Evolutionary conservation across 1,140 invertebrate genomes (phyloP).

Genomic region (Nasonia longicornis): DNA sequence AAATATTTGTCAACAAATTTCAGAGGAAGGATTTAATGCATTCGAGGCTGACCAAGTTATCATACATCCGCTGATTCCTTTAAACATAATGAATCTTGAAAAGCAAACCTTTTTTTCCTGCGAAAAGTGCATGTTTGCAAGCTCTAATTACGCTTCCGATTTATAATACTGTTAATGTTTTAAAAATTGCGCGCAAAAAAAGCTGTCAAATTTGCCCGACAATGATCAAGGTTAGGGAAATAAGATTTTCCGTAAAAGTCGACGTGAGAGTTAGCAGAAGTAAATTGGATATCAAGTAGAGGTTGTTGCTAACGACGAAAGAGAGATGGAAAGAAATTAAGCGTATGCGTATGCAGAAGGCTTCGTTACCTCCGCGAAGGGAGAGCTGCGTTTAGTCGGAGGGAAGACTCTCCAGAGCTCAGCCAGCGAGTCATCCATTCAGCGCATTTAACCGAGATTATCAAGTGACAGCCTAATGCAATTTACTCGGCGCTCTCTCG

Average conservation of each 20-base stretch:
- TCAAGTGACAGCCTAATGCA: conserved; percentile 32
- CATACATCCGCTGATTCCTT: no score
- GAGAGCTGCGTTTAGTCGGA: conserved; percentile 11
- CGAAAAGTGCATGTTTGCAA: no score
- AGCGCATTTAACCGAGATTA: conserved; percentile 29
- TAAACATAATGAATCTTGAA: no score
- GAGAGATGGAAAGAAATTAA: conserved; percentile 1
- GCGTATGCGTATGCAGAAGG: background rate
- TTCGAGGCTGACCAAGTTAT: no score
- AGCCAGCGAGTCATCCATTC: conserved; percentile 20
- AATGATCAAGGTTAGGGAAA: background rate
- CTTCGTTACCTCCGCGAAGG: background rate
- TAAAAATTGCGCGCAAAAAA: no score
- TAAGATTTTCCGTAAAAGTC: no score
- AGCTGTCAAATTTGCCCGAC: no score
- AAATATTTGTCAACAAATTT: no score
- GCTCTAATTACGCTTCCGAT: no score
- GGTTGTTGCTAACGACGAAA: background rate
- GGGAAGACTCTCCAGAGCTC: background rate
- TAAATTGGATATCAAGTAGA: background rate
- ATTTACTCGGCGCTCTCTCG: background rate
- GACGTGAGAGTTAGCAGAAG: background rate
- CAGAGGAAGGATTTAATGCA: no score
- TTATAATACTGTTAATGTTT: no score
- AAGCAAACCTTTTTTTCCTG: no score